phyloP scores from a whole-genome alignment of 2,113 vertebrate genomes.

The Entomyzon cyanotis region DNA sequence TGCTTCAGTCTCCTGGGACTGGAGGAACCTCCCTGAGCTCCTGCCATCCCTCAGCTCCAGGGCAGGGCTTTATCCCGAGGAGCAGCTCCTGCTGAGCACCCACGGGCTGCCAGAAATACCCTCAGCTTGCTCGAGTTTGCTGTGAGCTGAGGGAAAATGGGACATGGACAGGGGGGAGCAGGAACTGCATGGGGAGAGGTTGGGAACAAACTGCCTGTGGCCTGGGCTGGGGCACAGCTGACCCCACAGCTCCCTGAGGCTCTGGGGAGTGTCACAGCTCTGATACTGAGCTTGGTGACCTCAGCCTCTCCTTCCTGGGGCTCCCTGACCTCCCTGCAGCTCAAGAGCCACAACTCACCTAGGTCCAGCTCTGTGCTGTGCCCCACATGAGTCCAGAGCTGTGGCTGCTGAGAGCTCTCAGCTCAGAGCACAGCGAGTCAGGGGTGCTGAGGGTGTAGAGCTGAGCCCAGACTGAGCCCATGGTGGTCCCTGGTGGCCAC shows the following conservation, averaged over 20 bases:
- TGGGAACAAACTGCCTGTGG: not conserved
- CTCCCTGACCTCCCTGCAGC: not conserved
- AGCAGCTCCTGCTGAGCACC: not conserved
- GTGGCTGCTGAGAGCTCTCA: not conserved
- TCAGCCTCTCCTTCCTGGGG: not conserved
- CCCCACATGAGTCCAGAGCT: not conserved
- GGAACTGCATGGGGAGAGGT: not conserved
- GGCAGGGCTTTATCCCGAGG: not conserved
- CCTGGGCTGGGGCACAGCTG: fast-evolving
- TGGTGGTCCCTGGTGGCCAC: not conserved
- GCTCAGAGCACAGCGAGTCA: not conserved
- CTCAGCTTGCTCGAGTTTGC: fast-evolving
- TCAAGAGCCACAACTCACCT: not conserved
- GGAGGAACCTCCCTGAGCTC: not conserved
- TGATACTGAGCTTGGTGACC: not conserved
- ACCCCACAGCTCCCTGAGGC: not conserved
- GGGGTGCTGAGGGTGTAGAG: not conserved
- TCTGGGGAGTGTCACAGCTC: not conserved
- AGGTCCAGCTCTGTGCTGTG: not conserved
- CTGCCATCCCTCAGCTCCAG: not conserved
- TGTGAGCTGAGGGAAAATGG: not conserved
- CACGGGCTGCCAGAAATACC: not conserved
- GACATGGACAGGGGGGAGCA: not conserved
- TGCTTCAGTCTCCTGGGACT: no score
- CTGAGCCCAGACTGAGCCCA: not conserved